Evolutionary conservation across 2,113 vertebrate species (phyloP), one percentile per base, ranked within the genome.

Genomic region (Piprites chloris): DNA sequence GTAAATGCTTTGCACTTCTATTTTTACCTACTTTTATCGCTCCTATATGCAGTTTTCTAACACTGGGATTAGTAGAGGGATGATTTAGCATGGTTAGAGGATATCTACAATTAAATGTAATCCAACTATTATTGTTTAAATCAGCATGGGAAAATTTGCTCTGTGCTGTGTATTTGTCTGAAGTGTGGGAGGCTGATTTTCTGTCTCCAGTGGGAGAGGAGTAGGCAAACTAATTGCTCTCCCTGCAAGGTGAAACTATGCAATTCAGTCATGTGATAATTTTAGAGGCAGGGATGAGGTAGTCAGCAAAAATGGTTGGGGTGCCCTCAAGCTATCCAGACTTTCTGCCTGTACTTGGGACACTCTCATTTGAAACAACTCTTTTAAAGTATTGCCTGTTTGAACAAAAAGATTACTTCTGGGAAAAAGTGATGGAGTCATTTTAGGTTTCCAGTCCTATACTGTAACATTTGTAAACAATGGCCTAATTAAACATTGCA

Each of bases 171-270:
- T 72, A 55, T 89, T 91, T 77, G 46, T 94, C 42, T 91, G 55
- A 94, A 82, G 86, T 76, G 84, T 94, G 76, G 87, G 94, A 97
- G 86, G 58, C 44, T 78, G 30, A 33, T 89, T 39, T 92, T 76
- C 77, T 88, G 18, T 94, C 87, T 89, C 53, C 76, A 72, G 72
- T 78, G 79, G 59, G 58, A 88, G 78, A 93, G 32, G 35, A 85
- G 68, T 46, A 87, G 44, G 53, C 37, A 89, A 71, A 89, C 63
- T 94, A 91, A 94, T 84, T 85, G 49, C 67, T 95, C 35, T 95
- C 76, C 26, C 63, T 97, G 72, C 91, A 97, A 96, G 92, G 92
- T 95, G 91, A 95, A 95, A 84, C 65, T 93, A 12, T 87, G 71
- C 67, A 94, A 44, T 95, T 95, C 87, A 93, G 82, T 90, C 87